These are phyloP conservation scores for Sphaeramia orbicularis DNA, from an alignment of 2,797 vertebrate genomes.

Conservation along the genomic window DNA sequence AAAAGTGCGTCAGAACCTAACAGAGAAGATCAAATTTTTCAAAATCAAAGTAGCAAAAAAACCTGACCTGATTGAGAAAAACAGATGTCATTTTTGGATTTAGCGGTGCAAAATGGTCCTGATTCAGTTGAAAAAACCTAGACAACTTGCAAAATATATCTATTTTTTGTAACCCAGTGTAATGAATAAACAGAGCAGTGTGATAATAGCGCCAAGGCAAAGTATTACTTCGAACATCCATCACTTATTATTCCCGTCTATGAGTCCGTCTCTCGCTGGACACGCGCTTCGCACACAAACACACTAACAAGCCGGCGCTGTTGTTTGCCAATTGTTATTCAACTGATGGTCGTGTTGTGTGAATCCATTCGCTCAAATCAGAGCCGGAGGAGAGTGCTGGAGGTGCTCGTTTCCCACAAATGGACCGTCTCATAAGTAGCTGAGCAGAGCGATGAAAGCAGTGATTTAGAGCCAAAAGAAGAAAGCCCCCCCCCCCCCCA, in stretches of 20 bases:
- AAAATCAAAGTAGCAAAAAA: too few species aligned
- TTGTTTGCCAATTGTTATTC: conserved; percentile 63
- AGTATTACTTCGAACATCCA: conserved; percentile 5
- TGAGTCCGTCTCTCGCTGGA: not conserved
- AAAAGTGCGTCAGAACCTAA: too few species aligned
- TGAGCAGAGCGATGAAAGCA: conserved; percentile 59
- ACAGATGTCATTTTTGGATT: too few species aligned
- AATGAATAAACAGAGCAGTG: conserved; percentile 11
- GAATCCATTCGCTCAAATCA: conserved; percentile 68
- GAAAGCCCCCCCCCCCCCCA: too few species aligned
- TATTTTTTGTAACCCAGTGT: too few species aligned
- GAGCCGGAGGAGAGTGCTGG: conserved; percentile 54
- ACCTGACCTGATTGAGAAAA: too few species aligned
- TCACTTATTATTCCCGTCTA: conserved; percentile 4
- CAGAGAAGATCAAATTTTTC: too few species aligned
- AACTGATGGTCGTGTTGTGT: conserved; percentile 52
- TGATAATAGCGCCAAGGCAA: conserved; percentile 11
- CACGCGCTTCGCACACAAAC: conserved; percentile 18
- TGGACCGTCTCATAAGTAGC: conserved; percentile 59
- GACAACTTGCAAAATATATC: too few species aligned
- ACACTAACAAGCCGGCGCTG: conserved; percentile 8
- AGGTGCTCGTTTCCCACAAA: conserved; percentile 64
- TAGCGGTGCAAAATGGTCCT: too few species aligned
- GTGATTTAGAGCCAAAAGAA: conserved; percentile 60
- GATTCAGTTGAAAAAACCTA: too few species aligned